Conservation (phyloP, 2,797 vertebrate species). For the Cirrhinus molitorella region DNA sequence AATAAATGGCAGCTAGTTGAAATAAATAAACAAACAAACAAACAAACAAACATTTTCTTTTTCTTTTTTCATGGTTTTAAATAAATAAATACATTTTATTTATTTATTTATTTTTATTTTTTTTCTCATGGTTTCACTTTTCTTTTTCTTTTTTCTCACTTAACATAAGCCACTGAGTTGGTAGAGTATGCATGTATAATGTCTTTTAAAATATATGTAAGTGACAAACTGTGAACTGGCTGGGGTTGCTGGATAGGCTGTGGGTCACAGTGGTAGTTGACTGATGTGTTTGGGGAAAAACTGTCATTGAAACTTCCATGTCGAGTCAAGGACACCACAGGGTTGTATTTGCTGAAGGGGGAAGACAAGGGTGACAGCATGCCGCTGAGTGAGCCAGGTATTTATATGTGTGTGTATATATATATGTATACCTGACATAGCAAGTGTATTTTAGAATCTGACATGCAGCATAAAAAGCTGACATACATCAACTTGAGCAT, state of each 20-base stretch:
- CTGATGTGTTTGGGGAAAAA: slow-evolving; percentile 22
- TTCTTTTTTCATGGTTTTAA: too few relatives aligned
- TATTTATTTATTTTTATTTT: too few relatives aligned
- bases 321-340: background rate
- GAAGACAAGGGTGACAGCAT: background rate
- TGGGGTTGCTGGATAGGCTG: background rate
- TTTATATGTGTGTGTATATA: slow-evolving; percentile 2
- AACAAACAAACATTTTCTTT: too few relatives aligned
- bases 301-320: slow-evolving; percentile 13
- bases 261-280: background rate
- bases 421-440: slow-evolving; percentile 3
- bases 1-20: too few relatives aligned
- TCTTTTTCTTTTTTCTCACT: too few relatives aligned
- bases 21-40: too few relatives aligned
- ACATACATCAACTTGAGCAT: slow-evolving; percentile 7
- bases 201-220: background rate
- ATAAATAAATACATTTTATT: too few relatives aligned
- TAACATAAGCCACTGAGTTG: background rate
- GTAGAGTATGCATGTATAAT: background rate
- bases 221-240: background rate
- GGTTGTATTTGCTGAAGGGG: background rate
- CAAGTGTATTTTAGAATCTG: background rate
- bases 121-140: too few relatives aligned
- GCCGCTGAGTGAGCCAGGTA: background rate
- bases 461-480: slow-evolving; percentile 5